Percentiles rank a stretch among this genome's conserved stretches.
phyloP scores from a whole-genome alignment of 2,113 vertebrate species.

The Dendrocopos noguchii region DNA sequence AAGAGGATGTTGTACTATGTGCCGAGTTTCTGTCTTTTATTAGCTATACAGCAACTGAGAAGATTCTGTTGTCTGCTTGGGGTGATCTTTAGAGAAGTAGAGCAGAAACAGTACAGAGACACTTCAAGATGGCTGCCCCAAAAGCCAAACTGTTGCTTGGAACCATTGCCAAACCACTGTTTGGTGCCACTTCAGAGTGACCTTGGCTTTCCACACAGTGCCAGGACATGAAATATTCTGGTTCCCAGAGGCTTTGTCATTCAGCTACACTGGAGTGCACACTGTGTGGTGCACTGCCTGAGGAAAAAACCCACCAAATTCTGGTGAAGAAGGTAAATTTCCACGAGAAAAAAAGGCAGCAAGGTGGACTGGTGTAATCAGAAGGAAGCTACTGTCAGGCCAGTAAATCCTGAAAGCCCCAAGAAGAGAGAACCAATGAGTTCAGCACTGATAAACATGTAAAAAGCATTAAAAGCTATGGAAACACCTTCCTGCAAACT shows the following conservation, averaged over 20 bases:
- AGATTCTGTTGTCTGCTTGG: not conserved
- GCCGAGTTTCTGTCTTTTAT: not conserved
- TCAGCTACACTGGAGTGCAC: not conserved
- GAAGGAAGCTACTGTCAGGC: not conserved
- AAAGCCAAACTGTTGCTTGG: not conserved
- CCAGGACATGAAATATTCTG: not conserved
- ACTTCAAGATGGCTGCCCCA: not conserved
- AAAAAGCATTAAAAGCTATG: not conserved
- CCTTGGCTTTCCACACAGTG: not conserved
- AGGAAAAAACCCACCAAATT: not conserved
- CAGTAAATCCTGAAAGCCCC: not conserved
- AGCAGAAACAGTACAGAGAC: not conserved
- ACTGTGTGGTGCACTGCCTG: not conserved
- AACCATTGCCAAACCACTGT: not conserved
- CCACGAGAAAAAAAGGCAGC: not conserved
- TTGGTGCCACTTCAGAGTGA: not conserved
- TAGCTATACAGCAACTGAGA: not conserved
- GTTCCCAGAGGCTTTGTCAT: not conserved
- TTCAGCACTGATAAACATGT: not conserved
- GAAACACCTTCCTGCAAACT: not conserved
- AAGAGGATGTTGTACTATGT: not conserved
- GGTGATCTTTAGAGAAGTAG: not conserved
- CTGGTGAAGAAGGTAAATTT: not conserved
- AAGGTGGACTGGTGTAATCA: not conserved
- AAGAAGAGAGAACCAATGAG: not conserved